Evolutionary conservation across 2,888 invertebrate genomes (phyloP), one percentile per base, ranked within the genome.

Genomic region (Muschampia plurimacula): DNA sequence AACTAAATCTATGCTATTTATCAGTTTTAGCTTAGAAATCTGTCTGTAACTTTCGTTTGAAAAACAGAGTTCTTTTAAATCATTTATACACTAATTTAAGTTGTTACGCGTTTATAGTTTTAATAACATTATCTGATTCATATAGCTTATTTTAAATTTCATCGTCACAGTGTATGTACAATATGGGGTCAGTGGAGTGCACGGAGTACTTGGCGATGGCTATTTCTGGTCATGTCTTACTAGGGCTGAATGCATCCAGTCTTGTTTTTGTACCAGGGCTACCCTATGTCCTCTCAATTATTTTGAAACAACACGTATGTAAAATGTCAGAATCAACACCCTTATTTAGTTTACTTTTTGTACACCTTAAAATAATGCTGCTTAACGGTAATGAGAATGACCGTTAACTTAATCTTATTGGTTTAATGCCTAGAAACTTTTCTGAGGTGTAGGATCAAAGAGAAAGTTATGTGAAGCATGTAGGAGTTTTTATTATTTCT

Each of bases 131-230:
- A 55, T 55, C 22, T 2, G n/a, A 15, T 55, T 22, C n/a, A 28
- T 28, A 5, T 6, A 28, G 10, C 12, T 55, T 28, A 28, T 6
- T 62, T 39, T 15, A 13, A 39, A 44, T 67, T 69, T n/a, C 6
- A 62, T 72, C 67, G 64, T 52, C 63, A 69, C 36, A 52, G 57
- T 44, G 66, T 39, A 49, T 67, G 28, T 52, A 46, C 73, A 63
- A 68, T 55, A 59, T 60, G 69, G 69, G 74, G 74, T 77, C 73
- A 75, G 72, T 57, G 52, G 67, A 74, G 78, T 79, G 77, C 77
- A 69, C 73, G 7, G 28, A 55, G 52, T 55, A 55, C 28, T 74
- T 75, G 77, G 60, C 57, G 62, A 55, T 39, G 67, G 73, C 75
- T 79, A 77, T 77, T 75, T 78, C 72, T 74, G 76, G 12, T 13